Percentiles rank a stretch among this genome's conserved stretches.
Evolutionary conservation across 2,113 vertebrate genomes (phyloP).

Genomic region (Caranx melampygus): DNA sequence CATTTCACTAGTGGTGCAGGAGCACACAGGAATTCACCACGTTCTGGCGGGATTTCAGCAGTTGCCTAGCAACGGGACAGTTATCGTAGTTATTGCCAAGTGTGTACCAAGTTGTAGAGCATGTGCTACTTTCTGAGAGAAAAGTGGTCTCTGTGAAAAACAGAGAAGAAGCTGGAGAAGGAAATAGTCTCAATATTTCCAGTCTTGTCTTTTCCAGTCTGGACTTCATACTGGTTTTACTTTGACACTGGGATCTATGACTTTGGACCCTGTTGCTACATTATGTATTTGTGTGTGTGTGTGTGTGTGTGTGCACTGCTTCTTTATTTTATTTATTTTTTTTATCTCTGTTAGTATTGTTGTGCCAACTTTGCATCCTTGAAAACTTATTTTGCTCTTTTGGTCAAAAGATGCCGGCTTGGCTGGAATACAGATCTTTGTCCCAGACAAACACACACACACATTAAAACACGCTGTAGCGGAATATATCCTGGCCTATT

Average conservation of each 20-base stretch:
- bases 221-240: not conserved
- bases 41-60: not conserved
- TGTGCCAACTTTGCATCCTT: not conserved
- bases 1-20: not conserved
- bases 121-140: not conserved
- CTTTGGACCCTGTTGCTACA: not conserved
- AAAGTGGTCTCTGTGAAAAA: not conserved
- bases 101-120: not conserved
- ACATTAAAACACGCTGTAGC: conserved; percentile 7
- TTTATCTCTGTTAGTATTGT: not conserved
- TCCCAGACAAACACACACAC: conserved; percentile 31
- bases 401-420: conserved; percentile 38
- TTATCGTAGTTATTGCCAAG: not conserved
- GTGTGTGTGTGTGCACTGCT: not conserved
- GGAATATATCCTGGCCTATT: conserved; percentile 50
- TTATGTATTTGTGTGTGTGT: not conserved
- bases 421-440: conserved; percentile 27
- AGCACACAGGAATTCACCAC: not conserved
- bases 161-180: not conserved
- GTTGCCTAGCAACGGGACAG: not conserved
- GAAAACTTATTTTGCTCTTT: conserved; percentile 34
- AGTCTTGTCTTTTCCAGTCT: not conserved
- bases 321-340: not conserved
- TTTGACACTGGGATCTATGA: not conserved
- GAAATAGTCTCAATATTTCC: not conserved